Percentiles rank a stretch among this genome's conserved stretches.
Conservation (phyloP, 2,113 vertebrate genomes). For the Petrocephalus microphthalmus region DNA sequence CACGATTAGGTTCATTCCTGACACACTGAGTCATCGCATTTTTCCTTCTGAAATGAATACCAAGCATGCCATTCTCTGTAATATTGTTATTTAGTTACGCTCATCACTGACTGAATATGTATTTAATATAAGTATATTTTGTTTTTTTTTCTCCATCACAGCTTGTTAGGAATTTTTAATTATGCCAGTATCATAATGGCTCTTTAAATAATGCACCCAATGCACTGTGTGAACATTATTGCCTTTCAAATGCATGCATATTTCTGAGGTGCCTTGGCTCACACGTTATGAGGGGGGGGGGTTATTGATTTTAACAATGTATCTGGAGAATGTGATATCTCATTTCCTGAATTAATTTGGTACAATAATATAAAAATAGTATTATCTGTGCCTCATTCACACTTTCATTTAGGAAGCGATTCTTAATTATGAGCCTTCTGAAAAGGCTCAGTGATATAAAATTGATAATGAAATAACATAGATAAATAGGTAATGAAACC, state of each 20-base stretch:
- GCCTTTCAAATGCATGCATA: neutral
- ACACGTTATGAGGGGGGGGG: neutral
- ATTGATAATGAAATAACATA: neutral
- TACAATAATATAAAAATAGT: neutral
- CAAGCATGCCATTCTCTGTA: neutral
- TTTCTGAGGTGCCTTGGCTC: neutral
- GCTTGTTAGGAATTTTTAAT: slow-evolving; percentile 9
- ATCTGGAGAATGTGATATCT: neutral
- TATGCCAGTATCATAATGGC: neutral
- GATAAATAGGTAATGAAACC: neutral
- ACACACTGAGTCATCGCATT: neutral
- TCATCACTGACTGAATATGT: neutral
- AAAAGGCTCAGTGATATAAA: neutral
- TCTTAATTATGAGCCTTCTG: neutral
- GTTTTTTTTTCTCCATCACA: neutral
- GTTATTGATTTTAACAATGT: neutral
- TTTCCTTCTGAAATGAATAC: neutral
- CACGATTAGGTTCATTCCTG: neutral
- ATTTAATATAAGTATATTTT: neutral
- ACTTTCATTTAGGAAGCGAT: neutral
- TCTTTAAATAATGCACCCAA: neutral
- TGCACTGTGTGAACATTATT: neutral
- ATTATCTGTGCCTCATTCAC: neutral
- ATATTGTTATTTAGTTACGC: neutral
- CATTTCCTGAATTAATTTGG: neutral